phyloP scores from a whole-genome alignment of 1,140 invertebrate species.

The Rhynchophorus ferrugineus region DNA sequence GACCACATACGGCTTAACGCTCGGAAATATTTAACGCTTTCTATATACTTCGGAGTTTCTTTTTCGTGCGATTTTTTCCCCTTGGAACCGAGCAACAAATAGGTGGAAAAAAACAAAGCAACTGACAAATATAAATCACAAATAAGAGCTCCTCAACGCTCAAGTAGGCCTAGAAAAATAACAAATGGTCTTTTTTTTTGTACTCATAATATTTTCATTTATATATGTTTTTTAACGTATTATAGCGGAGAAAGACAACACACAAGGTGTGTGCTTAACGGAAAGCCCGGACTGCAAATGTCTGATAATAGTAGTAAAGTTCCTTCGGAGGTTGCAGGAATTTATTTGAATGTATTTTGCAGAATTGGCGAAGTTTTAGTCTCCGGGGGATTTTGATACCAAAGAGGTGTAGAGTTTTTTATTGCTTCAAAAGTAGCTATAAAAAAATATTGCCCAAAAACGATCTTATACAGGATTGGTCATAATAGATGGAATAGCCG shows the following conservation, averaged over 20 bases:
- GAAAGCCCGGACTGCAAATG: not conserved
- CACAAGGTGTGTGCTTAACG: not conserved
- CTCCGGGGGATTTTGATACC: not conserved
- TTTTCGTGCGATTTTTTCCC: not conserved
- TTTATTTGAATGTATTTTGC: not conserved
- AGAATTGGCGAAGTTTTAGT: not conserved
- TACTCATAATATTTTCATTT: not conserved
- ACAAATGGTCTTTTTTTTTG: not conserved
- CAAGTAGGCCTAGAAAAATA: not conserved
- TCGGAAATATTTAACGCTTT: slow-evolving; percentile 16
- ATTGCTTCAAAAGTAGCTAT: not conserved
- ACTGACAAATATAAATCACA: slow-evolving; percentile 1
- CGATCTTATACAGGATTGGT: too few species aligned
- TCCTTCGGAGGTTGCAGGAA: not conserved
- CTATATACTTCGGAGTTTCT: too few species aligned
- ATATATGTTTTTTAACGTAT: not conserved
- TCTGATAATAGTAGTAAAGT: not conserved
- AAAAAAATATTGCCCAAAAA: not conserved
- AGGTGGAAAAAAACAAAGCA: not conserved
- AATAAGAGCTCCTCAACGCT: not conserved
- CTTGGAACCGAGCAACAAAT: not conserved
- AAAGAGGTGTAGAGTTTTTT: not conserved
- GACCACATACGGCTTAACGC: slow-evolving; percentile 14
- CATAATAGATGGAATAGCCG: too few species aligned
- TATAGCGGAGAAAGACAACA: not conserved